Evolutionary conservation across 2,113 vertebrate species (phyloP).

Genomic region (Echinops telfairi): DNA sequence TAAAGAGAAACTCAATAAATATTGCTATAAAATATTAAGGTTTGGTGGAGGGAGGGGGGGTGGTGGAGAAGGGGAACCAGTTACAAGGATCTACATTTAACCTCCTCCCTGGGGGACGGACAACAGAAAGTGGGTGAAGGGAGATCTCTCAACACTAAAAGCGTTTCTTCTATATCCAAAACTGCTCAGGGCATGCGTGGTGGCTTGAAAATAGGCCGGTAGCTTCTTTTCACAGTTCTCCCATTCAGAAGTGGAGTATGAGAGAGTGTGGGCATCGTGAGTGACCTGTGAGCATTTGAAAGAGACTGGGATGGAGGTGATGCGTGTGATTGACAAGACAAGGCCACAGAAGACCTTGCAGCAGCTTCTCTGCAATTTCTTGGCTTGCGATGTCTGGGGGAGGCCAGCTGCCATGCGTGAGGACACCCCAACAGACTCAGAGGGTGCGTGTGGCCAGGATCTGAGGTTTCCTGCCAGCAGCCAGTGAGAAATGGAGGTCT

Average conservation of each 20-base stretch:
- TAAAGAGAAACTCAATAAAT: background rate
- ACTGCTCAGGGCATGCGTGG: background rate
- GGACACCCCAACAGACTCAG: background rate
- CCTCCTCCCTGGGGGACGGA: no score
- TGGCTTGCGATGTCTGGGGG: background rate
- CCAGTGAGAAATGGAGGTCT: background rate
- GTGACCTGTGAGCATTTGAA: background rate
- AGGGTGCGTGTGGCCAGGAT: background rate
- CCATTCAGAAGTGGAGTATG: background rate
- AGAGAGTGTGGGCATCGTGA: background rate
- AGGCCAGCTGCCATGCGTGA: background rate
- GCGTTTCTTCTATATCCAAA: constrained; percentile 1
- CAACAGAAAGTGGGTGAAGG: no score
- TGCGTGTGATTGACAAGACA: background rate
- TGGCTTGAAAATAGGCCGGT: constrained; percentile 16
- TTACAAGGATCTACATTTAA: no score
- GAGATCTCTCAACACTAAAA: background rate
- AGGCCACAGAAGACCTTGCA: background rate
- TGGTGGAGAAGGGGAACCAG: no score
- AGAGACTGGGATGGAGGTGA: background rate
- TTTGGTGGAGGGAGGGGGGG: no score
- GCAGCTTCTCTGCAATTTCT: background rate
- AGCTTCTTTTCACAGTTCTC: background rate
- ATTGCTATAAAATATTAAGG: background rate
- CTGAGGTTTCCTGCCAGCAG: background rate